Evolutionary conservation across 2,888 invertebrate genomes (phyloP), one percentile per base, ranked within the genome.

Genomic region (Xylocampa areola): DNA sequence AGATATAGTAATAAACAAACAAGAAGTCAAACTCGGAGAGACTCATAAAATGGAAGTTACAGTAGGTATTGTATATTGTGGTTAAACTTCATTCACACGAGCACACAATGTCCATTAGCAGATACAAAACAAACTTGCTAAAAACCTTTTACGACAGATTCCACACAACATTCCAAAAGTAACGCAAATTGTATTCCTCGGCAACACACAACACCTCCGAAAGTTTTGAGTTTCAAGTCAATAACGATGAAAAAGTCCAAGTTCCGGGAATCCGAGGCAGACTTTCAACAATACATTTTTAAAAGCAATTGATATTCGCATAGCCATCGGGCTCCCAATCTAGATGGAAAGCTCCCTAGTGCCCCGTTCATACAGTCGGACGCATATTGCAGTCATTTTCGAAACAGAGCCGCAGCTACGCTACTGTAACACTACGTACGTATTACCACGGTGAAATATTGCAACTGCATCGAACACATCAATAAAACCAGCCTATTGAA

Each of bases 341-440:
- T 77, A 74, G 74, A 79, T 78, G 68, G 75, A 80, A 71, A 61
- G 80, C 76, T 82, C 84, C 81, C 82, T 44, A 47, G 78, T 72
- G 82, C 53, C 77, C 73, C 69, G 53, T 80, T 69, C 57, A 70
- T 76, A 66, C 77, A 72, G 69, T 72, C 55, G 59, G 64, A 78
- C 78, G 73, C 80, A 79, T 83, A 82, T 79, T 82, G 78, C 78
- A 81, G 79, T 76, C 76, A 76, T 76, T 77, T 71, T 61, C 45
- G 44, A 68, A 74, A 79, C 66, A 61, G 51, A 50, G 63, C 59
- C 49, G 66, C 70, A 58, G 58, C 63, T 54, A 67, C 64, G 64
- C 45, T 53, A 40, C 55, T 59, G 43, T 61, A 58, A 57, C 55
- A 66, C 48, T 45, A 41, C 10, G 45, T 37, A 58, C 52, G 59